Percentiles rank a stretch among this genome's conserved stretches.
phyloP scores from a whole-genome alignment of 2,113 vertebrate species.

The Agelaius tricolor region DNA sequence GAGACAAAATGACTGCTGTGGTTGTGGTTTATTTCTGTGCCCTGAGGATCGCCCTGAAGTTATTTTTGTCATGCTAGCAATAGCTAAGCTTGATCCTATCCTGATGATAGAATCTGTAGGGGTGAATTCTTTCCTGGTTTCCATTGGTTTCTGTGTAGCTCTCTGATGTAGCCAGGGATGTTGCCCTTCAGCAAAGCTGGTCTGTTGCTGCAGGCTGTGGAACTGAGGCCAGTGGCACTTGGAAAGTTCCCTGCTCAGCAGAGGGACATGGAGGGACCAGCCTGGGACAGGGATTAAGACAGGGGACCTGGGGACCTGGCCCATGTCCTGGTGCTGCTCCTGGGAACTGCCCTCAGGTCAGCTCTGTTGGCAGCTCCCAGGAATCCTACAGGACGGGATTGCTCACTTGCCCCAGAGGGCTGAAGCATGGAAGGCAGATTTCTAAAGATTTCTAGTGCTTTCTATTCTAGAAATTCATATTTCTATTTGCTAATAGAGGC shows the following conservation, averaged over 20 bases:
- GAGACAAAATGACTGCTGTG: background rate
- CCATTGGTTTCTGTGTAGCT: background rate
- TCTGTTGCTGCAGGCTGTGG: background rate
- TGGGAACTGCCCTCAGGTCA: background rate
- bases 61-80: background rate
- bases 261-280: background rate
- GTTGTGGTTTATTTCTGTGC: background rate
- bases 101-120: background rate
- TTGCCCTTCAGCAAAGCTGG: background rate
- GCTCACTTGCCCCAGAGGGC: background rate
- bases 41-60: background rate
- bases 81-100: background rate
- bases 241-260: background rate
- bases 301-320: background rate
- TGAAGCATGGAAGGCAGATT: background rate
- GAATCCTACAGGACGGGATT: background rate
- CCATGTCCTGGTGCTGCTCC: background rate
- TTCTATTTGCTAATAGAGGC: background rate
- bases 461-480: background rate
- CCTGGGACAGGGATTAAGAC: too few species aligned
- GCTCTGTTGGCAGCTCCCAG: background rate
- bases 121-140: background rate
- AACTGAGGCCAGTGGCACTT: rapidly evolving
- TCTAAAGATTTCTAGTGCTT: background rate
- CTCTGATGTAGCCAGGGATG: background rate